Evolutionary conservation across 2,888 invertebrate species (phyloP).

Genomic region (Zaprionus lineosus): DNA sequence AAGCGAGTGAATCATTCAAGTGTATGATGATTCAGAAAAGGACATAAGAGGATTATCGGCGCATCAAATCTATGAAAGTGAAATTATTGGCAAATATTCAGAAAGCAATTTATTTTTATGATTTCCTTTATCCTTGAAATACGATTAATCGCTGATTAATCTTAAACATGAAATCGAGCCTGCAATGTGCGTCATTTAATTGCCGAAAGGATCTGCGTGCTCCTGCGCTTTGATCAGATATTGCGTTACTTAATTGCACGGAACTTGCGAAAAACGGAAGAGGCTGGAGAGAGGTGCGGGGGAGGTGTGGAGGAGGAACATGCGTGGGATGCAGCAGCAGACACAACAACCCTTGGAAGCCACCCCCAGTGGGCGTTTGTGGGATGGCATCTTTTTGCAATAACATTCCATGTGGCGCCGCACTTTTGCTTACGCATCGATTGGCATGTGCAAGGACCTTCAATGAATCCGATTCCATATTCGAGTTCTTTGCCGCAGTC

Average conservation of each 20-base stretch:
- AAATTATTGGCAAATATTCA: slow-evolving; percentile 30
- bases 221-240: slow-evolving; percentile 49
- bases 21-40: slow-evolving; percentile 23
- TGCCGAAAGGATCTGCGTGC: slow-evolving; percentile 24
- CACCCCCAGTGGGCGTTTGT: slow-evolving; percentile 41
- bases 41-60: slow-evolving; percentile 45
- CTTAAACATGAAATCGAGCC: slow-evolving; percentile 69
- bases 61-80: slow-evolving; percentile 46
- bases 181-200: slow-evolving; percentile 59
- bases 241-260: slow-evolving; percentile 61
- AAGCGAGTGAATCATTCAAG: slow-evolving; percentile 19
- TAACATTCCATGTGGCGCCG: slow-evolving; percentile 53
- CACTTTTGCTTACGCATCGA: slow-evolving; percentile 70
- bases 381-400: slow-evolving; percentile 39
- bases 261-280: slow-evolving; percentile 50
- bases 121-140: slow-evolving; percentile 46
- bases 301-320: not conserved
- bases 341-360: slow-evolving; percentile 36
- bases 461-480: no score
- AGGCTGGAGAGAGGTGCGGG: not conserved
- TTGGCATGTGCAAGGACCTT: slow-evolving; percentile 47
- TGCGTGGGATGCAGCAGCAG: not conserved
- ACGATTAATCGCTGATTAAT: no score
- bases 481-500: no score
- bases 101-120: slow-evolving; percentile 72